phyloP scores from a whole-genome alignment of 1,140 invertebrate genomes.

The Achroia grisella region DNA sequence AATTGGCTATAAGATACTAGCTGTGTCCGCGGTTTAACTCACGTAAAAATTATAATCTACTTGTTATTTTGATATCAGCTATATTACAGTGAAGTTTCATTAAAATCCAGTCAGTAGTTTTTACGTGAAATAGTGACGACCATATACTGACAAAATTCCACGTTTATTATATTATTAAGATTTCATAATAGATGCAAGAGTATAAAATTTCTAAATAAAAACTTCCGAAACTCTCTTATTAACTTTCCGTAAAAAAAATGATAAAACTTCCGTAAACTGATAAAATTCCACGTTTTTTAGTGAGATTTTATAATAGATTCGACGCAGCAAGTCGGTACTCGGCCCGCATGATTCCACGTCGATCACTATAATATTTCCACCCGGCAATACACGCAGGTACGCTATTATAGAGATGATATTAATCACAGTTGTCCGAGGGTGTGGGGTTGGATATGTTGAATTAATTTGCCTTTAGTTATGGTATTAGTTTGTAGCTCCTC shows the following conservation, averaged over 20 bases:
- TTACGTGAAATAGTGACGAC: no score
- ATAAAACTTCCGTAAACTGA: no score
- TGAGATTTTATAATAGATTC: conserved; percentile 12
- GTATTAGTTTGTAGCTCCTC: no score
- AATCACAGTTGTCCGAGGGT: conserved; percentile 13
- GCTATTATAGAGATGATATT: conserved; percentile 32
- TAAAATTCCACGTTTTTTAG: background rate
- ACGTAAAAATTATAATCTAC: background rate
- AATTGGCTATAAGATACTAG: background rate
- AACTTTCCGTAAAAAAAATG: no score
- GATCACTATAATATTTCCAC: conserved; percentile 18
- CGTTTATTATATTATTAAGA: no score
- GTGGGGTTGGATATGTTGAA: background rate
- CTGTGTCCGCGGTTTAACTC: no score
- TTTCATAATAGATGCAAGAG: no score
- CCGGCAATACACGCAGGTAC: conserved; percentile 21
- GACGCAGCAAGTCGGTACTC: conserved; percentile 21
- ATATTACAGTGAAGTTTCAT: no score
- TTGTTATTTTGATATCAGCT: background rate
- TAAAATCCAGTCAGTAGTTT: no score
- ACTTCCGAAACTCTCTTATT: no score
- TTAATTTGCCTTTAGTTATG: background rate
- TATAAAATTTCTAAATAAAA: no score
- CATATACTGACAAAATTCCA: no score
- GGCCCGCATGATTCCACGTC: conserved; percentile 45